These are phyloP conservation scores for Erythrolamprus reginae DNA, from an alignment of 2,113 vertebrate species.

Conservation along the genomic window DNA sequence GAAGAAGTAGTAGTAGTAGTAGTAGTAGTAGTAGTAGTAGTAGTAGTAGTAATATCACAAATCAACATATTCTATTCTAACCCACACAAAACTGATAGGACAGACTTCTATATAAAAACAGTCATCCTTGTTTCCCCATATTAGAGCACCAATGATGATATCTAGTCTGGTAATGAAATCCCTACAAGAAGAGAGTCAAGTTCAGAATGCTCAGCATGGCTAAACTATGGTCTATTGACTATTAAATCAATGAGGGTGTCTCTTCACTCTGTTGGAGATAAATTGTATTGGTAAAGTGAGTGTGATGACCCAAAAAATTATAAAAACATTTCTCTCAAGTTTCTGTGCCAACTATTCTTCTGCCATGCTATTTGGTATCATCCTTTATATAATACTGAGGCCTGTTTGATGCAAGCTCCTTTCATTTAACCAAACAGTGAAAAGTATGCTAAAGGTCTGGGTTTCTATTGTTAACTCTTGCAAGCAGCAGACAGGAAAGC, in stretches of 20 bases:
- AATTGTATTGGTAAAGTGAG: neutral
- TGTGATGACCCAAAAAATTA: neutral
- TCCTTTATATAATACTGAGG: neutral
- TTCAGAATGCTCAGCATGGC: neutral
- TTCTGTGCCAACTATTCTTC: neutral
- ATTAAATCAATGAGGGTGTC: neutral
- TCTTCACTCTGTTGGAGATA: neutral
- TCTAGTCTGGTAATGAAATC: neutral
- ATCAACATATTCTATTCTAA: neutral
- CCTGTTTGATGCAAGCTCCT: neutral
- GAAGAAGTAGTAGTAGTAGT: too few species aligned
- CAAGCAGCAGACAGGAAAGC: neutral
- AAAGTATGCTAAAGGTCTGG: neutral
- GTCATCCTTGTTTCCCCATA: too few species aligned
- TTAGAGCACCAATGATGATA: neutral
- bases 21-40: too few species aligned
- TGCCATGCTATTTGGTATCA: neutral
- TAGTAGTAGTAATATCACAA: neutral
- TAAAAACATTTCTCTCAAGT: neutral
- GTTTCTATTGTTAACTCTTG: neutral
- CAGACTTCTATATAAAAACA: neutral
- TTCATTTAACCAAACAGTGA: neutral
- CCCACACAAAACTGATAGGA: neutral
- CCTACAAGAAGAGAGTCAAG: neutral
- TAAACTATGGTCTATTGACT: neutral